phyloP scores from a whole-genome alignment of 2,888 invertebrate genomes.

The Trachelus tabidus region DNA sequence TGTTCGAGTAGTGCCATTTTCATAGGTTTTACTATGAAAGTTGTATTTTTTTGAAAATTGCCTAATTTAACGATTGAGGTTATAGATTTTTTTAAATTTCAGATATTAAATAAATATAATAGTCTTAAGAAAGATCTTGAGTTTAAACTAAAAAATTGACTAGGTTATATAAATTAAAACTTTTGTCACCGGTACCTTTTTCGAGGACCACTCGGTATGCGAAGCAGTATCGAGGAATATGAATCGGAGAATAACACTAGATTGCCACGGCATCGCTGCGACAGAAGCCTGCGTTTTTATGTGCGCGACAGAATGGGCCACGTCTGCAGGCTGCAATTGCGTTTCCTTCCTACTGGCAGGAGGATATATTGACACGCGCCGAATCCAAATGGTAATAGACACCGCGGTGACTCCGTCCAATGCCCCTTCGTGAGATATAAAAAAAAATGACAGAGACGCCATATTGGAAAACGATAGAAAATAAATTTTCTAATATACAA shows the following conservation, averaged over 20 bases:
- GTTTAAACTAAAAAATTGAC: too few relatives aligned
- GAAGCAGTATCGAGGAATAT: conserved; percentile 18
- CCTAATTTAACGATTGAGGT: too few relatives aligned
- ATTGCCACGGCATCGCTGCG: conserved; percentile 27
- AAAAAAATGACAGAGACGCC: neutral
- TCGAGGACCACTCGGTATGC: conserved; percentile 24
- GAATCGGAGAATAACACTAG: conserved; percentile 31
- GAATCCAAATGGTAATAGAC: neutral
- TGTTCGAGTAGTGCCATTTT: conserved; percentile 7
- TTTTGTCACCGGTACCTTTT: too few relatives aligned
- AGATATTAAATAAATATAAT: too few relatives aligned
- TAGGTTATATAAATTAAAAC: too few relatives aligned
- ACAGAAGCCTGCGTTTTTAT: conserved; percentile 24
- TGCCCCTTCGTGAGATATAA: neutral
- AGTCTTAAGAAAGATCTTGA: too few relatives aligned
- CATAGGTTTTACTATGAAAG: neutral
- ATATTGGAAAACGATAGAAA: too few relatives aligned
- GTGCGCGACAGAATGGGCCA: conserved; percentile 16
- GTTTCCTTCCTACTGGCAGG: conserved; percentile 15
- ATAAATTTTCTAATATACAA: too few relatives aligned
- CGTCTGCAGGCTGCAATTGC: conserved; percentile 18
- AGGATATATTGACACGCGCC: conserved; percentile 14
- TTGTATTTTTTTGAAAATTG: too few relatives aligned
- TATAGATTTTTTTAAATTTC: too few relatives aligned
- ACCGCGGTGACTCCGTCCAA: neutral